These are phyloP conservation scores for Argya squamiceps DNA, from an alignment of 2,797 vertebrate species.

Conservation along the genomic window DNA sequence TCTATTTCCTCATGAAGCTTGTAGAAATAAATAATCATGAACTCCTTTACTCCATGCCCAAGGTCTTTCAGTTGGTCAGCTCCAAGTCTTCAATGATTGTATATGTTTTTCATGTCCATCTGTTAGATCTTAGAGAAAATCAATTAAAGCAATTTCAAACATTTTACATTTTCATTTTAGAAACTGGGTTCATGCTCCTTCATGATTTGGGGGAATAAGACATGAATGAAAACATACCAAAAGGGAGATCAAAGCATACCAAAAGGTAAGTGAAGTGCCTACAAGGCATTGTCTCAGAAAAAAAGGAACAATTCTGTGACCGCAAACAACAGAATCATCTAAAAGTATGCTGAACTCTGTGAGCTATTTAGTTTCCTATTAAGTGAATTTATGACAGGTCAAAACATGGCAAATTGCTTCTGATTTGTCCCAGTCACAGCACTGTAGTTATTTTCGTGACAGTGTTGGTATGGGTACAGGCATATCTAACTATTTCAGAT, in stretches of 20 bases:
- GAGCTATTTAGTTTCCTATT: neutral
- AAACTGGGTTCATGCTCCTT: neutral
- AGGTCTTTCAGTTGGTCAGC: neutral
- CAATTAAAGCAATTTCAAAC: neutral
- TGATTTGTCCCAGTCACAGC: neutral
- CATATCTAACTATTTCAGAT: neutral
- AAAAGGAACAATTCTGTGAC: neutral
- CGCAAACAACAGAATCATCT: neutral
- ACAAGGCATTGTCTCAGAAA: neutral
- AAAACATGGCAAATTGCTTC: constrained; percentile 4
- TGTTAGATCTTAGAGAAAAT: neutral
- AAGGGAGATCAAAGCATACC: neutral
- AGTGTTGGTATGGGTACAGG: neutral
- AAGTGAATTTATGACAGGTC: neutral
- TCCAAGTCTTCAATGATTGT: neutral
- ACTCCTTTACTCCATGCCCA: neutral
- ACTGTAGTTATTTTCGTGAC: neutral
- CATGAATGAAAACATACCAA: neutral
- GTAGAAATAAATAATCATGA: neutral
- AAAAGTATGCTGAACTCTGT: neutral
- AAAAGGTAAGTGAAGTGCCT: neutral
- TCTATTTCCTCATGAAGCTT: neutral
- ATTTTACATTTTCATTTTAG: neutral
- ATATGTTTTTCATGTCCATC: neutral
- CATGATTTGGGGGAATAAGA: neutral